Evolutionary conservation across 2,113 vertebrate genomes (phyloP), one percentile per base, ranked within the genome.

Genomic region (Chrysochloris asiatica): DNA sequence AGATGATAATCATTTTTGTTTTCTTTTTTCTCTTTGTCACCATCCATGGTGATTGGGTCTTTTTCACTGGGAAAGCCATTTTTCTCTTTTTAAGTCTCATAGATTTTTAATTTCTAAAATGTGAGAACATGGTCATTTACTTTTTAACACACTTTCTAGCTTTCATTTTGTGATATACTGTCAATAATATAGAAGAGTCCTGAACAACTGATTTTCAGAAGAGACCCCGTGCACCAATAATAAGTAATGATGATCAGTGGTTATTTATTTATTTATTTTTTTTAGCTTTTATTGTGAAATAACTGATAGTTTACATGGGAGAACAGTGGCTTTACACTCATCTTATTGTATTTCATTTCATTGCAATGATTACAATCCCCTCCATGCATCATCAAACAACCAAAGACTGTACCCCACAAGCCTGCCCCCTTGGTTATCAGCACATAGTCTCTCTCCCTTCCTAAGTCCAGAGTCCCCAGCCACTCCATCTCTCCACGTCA

Each of bases 81-180:
- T 95, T 83, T 67, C 50, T 89, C 87, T 89, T 78, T 92, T 69
- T 19, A 89, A 56, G 59, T 75, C 83, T 92, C n/a, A n/a, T 90
- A 80, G 61, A 93, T 80, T 93, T 65, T 92, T 52, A n/a, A 83
- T 94, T 72, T 96, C 85, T 81, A 69, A 96, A 95, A 94, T 89
- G 88, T 91, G 82, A 94, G 33, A 67, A 88, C 78, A 30, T 83
- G 71, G 91, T 43, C 83, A 95, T 83, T 78, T 90, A 82, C 61
- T 93, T 90, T 71, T 21, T 75, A 61, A 92, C 28, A 0, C 38
- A 88, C 54, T 91, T 65, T 89, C 54, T 71, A 77, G 56, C 13
- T 77, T 54, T 95, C 38, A 93, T 13, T 84, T 93, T 87, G 69
- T 90, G 73, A 92, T 92, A 90, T 89, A 91, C 81, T 95, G 38